Conservation (phyloP, 1,140 invertebrate genomes). For the Tribolium madens region DNA sequence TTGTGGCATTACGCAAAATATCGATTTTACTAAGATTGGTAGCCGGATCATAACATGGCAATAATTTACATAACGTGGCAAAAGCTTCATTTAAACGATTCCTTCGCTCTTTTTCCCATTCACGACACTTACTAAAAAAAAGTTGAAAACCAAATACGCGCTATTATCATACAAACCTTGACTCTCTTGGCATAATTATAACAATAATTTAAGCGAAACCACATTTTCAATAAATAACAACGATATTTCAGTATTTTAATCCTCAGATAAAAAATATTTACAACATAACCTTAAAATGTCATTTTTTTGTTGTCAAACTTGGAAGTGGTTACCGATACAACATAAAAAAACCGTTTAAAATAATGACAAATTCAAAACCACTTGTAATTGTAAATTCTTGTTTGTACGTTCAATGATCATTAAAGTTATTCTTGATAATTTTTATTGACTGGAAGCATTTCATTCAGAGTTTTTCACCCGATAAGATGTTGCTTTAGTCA, state of each 20-base stretch:
- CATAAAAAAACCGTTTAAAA: no score
- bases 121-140: conserved; percentile 60
- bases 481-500: no score
- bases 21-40: conserved; percentile 66
- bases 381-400: no score
- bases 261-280: not conserved
- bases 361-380: no score
- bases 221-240: not conserved
- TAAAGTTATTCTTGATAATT: no score
- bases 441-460: no score
- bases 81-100: conserved; percentile 68
- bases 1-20: conserved; percentile 65
- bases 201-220: conserved; percentile 15
- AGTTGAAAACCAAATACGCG: not conserved
- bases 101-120: conserved; percentile 69
- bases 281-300: conserved; percentile 20
- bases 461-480: not conserved
- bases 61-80: conserved; percentile 64
- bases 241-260: not conserved
- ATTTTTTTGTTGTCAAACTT: not conserved
- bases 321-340: not conserved
- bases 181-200: conserved; percentile 46
- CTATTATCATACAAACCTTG: conserved; percentile 24
- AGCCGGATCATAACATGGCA: conserved; percentile 68
- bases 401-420: no score